These are phyloP conservation scores for Oeneis ivallda DNA, from an alignment of 2,888 invertebrate genomes.

Conservation along the genomic window DNA sequence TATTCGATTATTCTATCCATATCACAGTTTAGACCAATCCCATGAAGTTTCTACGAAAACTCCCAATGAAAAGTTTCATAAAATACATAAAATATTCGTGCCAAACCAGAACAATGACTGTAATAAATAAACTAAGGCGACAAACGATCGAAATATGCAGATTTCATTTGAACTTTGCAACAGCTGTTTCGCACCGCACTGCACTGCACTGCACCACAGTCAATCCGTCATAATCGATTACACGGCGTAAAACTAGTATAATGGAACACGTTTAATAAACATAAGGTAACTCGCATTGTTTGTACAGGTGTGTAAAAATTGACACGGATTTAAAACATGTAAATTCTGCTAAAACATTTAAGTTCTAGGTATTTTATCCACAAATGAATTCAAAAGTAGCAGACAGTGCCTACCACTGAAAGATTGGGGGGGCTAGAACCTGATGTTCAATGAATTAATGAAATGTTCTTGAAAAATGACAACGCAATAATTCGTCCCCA, in stretches of 20 bases:
- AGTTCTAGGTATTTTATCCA: too few species aligned
- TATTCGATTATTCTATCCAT: too few species aligned
- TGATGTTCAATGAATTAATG: too few species aligned
- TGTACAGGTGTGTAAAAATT: neutral
- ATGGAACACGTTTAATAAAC: neutral
- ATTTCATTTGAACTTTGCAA: constrained; percentile 44
- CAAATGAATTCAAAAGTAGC: too few species aligned
- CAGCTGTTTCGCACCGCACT: constrained; percentile 49
- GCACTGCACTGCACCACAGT: constrained; percentile 42
- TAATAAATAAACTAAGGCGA: constrained; percentile 36
- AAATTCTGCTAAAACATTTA: too few species aligned
- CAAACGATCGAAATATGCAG: constrained; percentile 41
- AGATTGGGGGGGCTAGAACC: too few species aligned
- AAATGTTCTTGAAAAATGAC: too few species aligned
- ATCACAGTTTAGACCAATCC: too few species aligned
- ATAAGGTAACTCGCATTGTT: neutral
- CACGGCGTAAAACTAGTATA: constrained; percentile 9
- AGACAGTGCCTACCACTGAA: too few species aligned
- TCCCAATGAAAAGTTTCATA: neutral
- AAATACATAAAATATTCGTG: neutral
- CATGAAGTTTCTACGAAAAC: too few species aligned
- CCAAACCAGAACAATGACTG: constrained; percentile 21
- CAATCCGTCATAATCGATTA: constrained; percentile 28
- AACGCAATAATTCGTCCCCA: too few species aligned
- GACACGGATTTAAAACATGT: too few species aligned